Conservation (phyloP, 1,140 invertebrate genomes). For the Rhizoglyphus robini region DNA sequence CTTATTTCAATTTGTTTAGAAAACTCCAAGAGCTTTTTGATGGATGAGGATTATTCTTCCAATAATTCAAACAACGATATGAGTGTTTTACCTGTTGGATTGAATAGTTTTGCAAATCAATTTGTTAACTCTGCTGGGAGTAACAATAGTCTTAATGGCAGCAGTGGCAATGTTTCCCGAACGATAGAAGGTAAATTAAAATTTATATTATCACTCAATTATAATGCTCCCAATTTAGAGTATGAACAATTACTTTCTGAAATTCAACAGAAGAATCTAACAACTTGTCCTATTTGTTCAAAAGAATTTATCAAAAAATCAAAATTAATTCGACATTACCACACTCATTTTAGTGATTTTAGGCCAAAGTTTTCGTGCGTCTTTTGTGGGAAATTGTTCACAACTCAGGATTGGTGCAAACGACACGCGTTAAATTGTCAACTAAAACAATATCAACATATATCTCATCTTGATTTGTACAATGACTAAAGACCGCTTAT, state of each 20-base stretch:
- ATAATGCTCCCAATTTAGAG: neutral
- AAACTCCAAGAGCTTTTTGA: neutral
- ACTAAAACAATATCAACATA: conserved; percentile 12
- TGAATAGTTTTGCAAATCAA: conserved; percentile 12
- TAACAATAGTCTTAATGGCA: neutral
- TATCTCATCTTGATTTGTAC: conserved; percentile 2
- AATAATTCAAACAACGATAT: conserved; percentile 12
- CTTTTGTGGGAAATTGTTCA: conserved; percentile 18
- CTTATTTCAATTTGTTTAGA: neutral
- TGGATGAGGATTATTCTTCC: conserved; percentile 13
- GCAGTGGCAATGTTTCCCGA: neutral
- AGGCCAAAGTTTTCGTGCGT: conserved; percentile 16
- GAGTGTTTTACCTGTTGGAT: neutral
- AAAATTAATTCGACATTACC: conserved; percentile 18
- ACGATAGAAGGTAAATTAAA: neutral
- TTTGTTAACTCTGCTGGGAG: neutral
- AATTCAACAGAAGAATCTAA: conserved; percentile 19
- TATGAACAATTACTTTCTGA: conserved; percentile 15
- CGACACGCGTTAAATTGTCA: conserved; percentile 17
- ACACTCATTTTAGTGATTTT: conserved; percentile 20
- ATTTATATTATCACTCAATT: neutral
- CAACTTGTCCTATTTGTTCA: conserved; percentile 18
- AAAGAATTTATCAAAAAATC: conserved; percentile 19
- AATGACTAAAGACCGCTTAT: neutral
- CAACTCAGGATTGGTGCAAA: conserved; percentile 19